Evolutionary conservation across 2,888 invertebrate genomes (phyloP).

Genomic region (Papilio demoleus): DNA sequence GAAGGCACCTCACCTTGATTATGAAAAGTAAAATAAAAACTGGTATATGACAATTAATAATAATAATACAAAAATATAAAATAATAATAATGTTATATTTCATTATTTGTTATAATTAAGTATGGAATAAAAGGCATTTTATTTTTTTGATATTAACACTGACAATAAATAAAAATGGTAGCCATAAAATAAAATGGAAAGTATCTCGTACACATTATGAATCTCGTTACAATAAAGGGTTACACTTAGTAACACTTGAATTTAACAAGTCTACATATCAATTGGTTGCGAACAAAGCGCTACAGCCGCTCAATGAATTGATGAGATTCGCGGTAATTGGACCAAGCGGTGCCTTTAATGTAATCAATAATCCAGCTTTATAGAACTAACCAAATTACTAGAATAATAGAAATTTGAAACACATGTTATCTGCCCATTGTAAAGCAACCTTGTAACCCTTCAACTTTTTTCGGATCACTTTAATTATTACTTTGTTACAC

Average conservation of each 20-base stretch:
- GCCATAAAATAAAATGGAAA: not conserved
- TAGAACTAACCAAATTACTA: not conserved
- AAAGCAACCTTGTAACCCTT: not conserved
- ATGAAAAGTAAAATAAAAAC: no score
- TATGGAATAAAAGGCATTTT: not conserved
- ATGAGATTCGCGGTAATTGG: constrained; percentile 20
- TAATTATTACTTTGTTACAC: no score
- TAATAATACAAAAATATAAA: no score
- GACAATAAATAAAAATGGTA: not conserved
- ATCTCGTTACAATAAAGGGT: not conserved
- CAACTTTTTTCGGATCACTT: no score
- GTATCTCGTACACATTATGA: not conserved
- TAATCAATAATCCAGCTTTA: constrained; percentile 16
- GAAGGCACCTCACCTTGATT: no score
- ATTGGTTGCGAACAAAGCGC: constrained; percentile 30
- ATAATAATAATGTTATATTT: no score
- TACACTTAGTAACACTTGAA: not conserved
- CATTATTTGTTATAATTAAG: no score
- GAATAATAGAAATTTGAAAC: not conserved
- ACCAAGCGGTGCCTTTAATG: not conserved
- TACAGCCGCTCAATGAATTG: constrained; percentile 6
- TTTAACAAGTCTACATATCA: not conserved
- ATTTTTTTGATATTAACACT: not conserved
- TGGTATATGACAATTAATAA: no score
- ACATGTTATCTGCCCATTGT: not conserved